Percentiles rank a stretch among this genome's conserved stretches.
These are phyloP conservation scores for Mustelus asterias DNA, from an alignment of 2,113 vertebrate genomes.

Conservation along the genomic window DNA sequence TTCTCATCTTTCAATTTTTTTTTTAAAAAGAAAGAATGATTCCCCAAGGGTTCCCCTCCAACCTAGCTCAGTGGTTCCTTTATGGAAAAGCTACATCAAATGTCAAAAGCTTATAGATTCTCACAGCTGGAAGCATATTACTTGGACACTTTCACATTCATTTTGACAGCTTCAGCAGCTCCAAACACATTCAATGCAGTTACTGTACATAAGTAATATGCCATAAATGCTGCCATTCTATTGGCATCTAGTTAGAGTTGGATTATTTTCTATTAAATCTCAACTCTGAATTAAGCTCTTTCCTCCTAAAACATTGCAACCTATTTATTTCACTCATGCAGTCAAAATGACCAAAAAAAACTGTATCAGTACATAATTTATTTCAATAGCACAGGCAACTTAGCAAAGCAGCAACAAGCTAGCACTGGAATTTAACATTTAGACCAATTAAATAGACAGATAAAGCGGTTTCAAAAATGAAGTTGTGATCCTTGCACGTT, in stretches of 20 bases:
- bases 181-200: neutral
- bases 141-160: neutral
- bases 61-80: neutral
- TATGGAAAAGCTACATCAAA: neutral
- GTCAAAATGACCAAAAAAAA: neutral
- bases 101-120: conserved; percentile 5
- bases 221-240: neutral
- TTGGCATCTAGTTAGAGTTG: neutral
- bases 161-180: neutral
- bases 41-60: neutral
- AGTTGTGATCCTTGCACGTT: neutral
- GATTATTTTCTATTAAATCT: neutral
- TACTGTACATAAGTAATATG: neutral
- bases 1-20: neutral
- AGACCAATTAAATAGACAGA: neutral
- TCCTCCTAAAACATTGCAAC: neutral
- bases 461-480: neutral
- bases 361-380: neutral
- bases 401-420: neutral
- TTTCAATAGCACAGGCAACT: neutral
- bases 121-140: conserved; percentile 11
- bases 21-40: neutral
- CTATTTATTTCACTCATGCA: neutral
- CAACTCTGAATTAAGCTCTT: neutral
- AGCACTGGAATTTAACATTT: neutral